Conservation (phyloP, 2,888 invertebrate species). For the Lissocephala sabroskyi region DNA sequence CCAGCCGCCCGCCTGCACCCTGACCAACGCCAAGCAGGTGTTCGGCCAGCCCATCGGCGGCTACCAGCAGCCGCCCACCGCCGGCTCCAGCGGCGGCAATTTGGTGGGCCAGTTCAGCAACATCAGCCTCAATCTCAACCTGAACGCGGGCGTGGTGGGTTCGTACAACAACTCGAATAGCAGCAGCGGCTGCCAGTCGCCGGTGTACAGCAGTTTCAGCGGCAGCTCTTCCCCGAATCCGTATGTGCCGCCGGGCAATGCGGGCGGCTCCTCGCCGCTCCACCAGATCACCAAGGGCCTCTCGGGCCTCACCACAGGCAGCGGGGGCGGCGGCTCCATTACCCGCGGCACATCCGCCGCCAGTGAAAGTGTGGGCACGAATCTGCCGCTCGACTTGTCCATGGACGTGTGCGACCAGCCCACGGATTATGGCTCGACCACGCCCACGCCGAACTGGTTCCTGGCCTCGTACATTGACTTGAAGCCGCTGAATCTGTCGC, state of each 20-base stretch:
- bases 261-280: conserved; percentile 75
- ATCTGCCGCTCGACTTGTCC: conserved; percentile 71
- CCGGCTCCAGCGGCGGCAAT: conserved; percentile 25
- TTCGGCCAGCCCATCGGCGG: conserved; percentile 50
- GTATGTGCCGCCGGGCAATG: conserved; percentile 48
- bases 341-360: conserved; percentile 80
- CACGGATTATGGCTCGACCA: conserved; percentile 27
- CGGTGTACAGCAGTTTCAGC: conserved; percentile 72
- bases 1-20: conserved; percentile 29
- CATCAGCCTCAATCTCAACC: conserved; percentile 37
- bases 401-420: conserved; percentile 67
- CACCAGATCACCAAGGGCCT: conserved; percentile 81
- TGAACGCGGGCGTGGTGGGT: conserved; percentile 24
- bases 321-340: conserved; percentile 78
- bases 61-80: conserved; percentile 30
- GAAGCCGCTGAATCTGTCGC: conserved; percentile 71
- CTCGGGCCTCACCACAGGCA: conserved; percentile 82
- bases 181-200: conserved; percentile 73
- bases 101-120: conserved; percentile 63
- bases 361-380: conserved; percentile 58
- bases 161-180: conserved; percentile 46
- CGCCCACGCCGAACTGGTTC: conserved; percentile 59
- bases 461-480: conserved; percentile 67
- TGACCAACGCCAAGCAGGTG: conserved; percentile 50
- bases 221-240: conserved; percentile 70